Base-by-base conservation (phyloP, 1,140 invertebrate species). In the Holcopasites calliopsidis region DNA sequence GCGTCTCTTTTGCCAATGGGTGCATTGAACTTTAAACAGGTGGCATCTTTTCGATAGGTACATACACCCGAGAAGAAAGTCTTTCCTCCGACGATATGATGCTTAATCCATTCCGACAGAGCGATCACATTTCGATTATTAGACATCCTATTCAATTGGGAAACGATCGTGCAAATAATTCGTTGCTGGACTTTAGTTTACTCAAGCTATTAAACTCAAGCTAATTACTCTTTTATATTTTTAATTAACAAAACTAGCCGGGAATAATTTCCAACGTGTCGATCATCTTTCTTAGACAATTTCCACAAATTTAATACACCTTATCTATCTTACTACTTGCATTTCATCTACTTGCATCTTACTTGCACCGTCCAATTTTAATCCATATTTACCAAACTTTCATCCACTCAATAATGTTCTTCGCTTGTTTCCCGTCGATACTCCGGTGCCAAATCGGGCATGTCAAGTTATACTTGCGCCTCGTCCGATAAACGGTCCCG, bases 21-120 rank as follows among this genome's bases (percentile, higher is more conserved):
- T 83, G 82, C 81, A 44, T 64, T 31, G 76, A 79, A 72, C 81
- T n/a, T 52, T 64, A 82, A 82, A 80, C 80, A 82, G 81, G 81
- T 83, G 81, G 81, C 80, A 76, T 82, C 81, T 82, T 83, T 82
- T 77, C 71, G 68, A 70, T 54, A 7, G 80, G 78, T 83, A 81
- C 74, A 66, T 64, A 71, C 50, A 8, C 35, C 13, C 8, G 26
- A 47, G 55, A 83, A 79, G 76, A 82, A 79, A 84, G 76, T 82
- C 73, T 75, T 84, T 76, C 21, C 62, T 42, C 7, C 11, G 58
- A 35, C 10, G 31, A 35, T 21, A 18, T 65, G 47, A 65, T 40
- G 52, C 52, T 49, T 61, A 50, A 77, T 40, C 40, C 75, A 62
- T 74, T 78, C 80, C 76, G 49, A 42, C 55, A 62, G 33, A 21